Conservation (phyloP, 1,140 invertebrate genomes). For the Zaprionus gabonicus region DNA sequence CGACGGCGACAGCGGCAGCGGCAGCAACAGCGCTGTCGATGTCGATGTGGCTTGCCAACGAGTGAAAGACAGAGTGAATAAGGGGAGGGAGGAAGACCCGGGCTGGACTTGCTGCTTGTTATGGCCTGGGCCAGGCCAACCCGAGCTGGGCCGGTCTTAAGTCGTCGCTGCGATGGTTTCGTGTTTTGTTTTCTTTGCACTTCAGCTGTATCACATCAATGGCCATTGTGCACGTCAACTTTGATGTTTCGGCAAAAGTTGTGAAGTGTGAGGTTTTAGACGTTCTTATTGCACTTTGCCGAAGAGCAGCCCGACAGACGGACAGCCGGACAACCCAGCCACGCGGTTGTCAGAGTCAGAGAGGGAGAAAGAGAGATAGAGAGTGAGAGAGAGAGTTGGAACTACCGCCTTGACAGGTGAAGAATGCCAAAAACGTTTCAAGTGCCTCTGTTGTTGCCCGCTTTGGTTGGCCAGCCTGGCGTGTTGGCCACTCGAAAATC, state of each 20-base stretch:
- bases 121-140: slow-evolving; percentile 18
- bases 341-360: slow-evolving; percentile 24
- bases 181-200: slow-evolving; percentile 83
- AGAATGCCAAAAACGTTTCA: slow-evolving; percentile 74
- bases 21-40: slow-evolving; percentile 9
- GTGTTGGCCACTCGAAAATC: slow-evolving; percentile 70
- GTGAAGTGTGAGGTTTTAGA: slow-evolving; percentile 83
- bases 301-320: not conserved
- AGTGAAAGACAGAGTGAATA: slow-evolving; percentile 1
- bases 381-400: slow-evolving; percentile 20
- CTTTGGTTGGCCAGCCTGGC: slow-evolving; percentile 29
- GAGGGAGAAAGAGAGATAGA: not conserved
- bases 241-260: slow-evolving; percentile 83
- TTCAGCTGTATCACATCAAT: slow-evolving; percentile 83
- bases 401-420: slow-evolving; percentile 76
- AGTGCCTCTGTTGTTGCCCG: slow-evolving; percentile 38
- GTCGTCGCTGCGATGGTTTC: slow-evolving; percentile 57
- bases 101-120: slow-evolving; percentile 26
- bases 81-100: not conserved
- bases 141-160: slow-evolving; percentile 1
- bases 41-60: slow-evolving; percentile 23
- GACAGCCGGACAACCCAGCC: not conserved
- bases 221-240: slow-evolving; percentile 83
- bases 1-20: slow-evolving; percentile 35
- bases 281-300: slow-evolving; percentile 80